These are phyloP conservation scores for Micromys minutus DNA, from an alignment of 2,113 vertebrate genomes.

Conservation along the genomic window DNA sequence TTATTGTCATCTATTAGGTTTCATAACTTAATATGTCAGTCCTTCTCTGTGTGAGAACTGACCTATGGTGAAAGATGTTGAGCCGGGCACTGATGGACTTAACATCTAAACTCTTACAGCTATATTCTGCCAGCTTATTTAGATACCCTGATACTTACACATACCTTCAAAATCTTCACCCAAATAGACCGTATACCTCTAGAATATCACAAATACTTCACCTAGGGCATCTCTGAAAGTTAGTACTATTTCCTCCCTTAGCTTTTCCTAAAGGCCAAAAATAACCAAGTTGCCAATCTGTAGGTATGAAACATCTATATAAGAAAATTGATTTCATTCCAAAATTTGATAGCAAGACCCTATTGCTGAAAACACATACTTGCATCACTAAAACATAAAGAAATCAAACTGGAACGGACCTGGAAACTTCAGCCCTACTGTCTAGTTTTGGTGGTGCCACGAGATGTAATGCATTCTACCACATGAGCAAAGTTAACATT, in stretches of 20 bases:
- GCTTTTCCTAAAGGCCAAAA: background rate
- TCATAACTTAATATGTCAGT: background rate
- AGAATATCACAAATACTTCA: background rate
- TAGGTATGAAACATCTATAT: background rate
- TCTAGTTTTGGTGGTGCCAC: background rate
- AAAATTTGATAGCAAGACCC: background rate
- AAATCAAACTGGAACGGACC: background rate
- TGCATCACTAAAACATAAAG: background rate
- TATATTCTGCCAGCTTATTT: background rate
- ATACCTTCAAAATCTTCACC: constrained; percentile 46
- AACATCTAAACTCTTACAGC: background rate
- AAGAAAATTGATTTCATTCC: background rate
- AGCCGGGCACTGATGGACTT: background rate
- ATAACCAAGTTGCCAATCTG: background rate
- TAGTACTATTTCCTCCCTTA: background rate
- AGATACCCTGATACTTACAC: background rate
- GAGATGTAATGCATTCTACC: background rate
- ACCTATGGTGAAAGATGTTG: background rate
- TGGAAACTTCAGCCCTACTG: background rate
- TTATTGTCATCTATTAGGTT: background rate
- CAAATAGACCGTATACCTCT: background rate
- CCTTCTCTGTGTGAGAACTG: background rate
- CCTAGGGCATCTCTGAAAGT: background rate
- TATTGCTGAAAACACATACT: background rate
- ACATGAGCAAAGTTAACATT: background rate